Conservation (phyloP, 2,113 vertebrate species). For the Eolophus roseicapilla region DNA sequence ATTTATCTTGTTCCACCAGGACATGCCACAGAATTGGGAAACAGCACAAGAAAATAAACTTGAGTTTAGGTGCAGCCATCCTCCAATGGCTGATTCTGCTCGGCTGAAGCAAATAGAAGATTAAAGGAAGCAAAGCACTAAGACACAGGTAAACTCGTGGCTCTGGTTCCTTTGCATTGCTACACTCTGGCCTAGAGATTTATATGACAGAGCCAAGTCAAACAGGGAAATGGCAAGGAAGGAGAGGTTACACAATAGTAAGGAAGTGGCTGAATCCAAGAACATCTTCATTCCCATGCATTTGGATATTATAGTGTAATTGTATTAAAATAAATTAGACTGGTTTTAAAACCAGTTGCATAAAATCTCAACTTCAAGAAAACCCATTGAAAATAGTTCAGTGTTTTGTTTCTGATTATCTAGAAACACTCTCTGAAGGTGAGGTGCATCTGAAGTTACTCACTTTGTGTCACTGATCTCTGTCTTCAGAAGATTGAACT, state of each 20-base stretch:
- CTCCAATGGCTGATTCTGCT: neutral
- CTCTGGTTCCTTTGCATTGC: neutral
- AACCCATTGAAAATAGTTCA: neutral
- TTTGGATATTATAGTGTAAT: neutral
- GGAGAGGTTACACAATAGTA: neutral
- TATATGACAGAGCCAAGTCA: neutral
- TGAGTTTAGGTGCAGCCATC: neutral
- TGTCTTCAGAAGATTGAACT: conserved; percentile 73
- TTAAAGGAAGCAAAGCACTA: neutral
- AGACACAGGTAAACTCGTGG: neutral
- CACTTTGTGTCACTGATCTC: conserved; percentile 70
- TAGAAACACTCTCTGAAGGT: neutral
- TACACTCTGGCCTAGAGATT: neutral
- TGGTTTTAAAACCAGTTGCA: neutral
- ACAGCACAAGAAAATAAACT: neutral
- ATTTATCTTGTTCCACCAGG: neutral
- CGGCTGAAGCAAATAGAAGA: neutral
- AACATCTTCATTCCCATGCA: neutral
- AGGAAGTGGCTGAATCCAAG: neutral
- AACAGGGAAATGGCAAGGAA: neutral
- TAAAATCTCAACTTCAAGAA: neutral
- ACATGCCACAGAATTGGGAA: neutral
- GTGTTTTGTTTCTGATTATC: neutral
- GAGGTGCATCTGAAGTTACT: conserved; percentile 41
- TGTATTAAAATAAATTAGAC: neutral